Base-by-base conservation (phyloP, 2,797 vertebrate genomes). In the Heteromormyrus szaboi region DNA sequence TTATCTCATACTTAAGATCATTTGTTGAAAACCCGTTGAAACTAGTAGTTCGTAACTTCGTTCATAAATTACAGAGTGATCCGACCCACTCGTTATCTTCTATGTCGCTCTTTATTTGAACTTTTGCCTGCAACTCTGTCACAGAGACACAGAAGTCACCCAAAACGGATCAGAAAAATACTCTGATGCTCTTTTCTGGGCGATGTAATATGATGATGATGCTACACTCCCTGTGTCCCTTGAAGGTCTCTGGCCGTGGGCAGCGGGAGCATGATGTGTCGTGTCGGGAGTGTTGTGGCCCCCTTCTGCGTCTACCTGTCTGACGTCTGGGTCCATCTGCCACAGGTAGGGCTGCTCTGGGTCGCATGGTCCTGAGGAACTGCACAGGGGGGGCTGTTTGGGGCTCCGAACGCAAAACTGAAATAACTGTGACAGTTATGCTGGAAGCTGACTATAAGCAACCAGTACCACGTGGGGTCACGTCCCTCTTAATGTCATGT, bases 261-360 rank as follows among this genome's bases (percentile, higher is more conserved):
- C 33, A 98, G 96, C 83, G 97, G 98, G 33, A 98, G 96, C 88
- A 98, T 97, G 97, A 97, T 97, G 96, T 97, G 97, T 89, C 96
- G 97, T 4, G 93, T 97, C 46, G 97, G 97, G 85, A 98, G 97
- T 56, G 95, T 98, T 62, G 93, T 98, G 59, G 96, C 98, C 17
- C 98, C 97, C 2, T 96, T 99, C 92, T 97, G 96, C 65, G 95
- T 97, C 0, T 97, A 97, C 91, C 93, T 98, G 89, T 94, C 96
- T 88, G 96, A 96, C 5, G 54, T 97, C 81, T 99, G 98, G 98
- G 91, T 94, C 91, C 96, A 97, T 93, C 92, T 98, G 90, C 98
- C 97, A 89, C 97, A 99, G 96, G 97, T 96, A 92, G 81, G 81
- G 4, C 51, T 62, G 22, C 3, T 37, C 51, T 37, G 37, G 25